Conservation (phyloP, 1,140 invertebrate species). For the Drosophila pruinosa region DNA sequence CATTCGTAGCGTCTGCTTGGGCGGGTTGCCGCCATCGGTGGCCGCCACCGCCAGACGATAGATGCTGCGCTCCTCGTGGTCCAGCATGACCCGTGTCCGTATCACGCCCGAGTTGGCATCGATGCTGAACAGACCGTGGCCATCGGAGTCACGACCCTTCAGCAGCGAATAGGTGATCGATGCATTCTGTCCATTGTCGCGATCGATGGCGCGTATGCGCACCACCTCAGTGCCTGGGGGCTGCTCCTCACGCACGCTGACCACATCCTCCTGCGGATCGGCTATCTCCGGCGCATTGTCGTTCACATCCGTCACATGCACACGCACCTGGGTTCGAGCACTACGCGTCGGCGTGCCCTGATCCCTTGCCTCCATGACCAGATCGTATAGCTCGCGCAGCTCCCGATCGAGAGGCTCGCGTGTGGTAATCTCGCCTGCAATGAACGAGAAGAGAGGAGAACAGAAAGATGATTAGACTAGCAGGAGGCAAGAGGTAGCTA, state of each 20-base stretch:
- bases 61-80: slow-evolving; percentile 94
- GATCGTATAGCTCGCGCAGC: slow-evolving; percentile 88
- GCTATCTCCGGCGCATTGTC: slow-evolving; percentile 95
- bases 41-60: slow-evolving; percentile 94
- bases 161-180: slow-evolving; percentile 93
- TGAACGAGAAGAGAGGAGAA: not conserved
- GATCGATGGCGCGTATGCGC: slow-evolving; percentile 92
- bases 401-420: slow-evolving; percentile 93
- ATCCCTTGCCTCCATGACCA: slow-evolving; percentile 93
- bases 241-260: slow-evolving; percentile 94
- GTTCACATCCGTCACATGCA: slow-evolving; percentile 93
- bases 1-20: slow-evolving; percentile 90
- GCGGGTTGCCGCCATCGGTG: slow-evolving; percentile 92
- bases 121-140: slow-evolving; percentile 92
- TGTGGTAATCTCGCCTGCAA: slow-evolving; percentile 93
- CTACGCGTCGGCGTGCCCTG: slow-evolving; percentile 90
- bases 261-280: slow-evolving; percentile 93
- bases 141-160: slow-evolving; percentile 92
- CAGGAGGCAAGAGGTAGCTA: not conserved
- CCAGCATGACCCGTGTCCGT: slow-evolving; percentile 92
- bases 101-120: slow-evolving; percentile 94
- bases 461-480: not conserved
- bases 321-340: slow-evolving; percentile 88
- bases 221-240: slow-evolving; percentile 93
- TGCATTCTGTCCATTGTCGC: slow-evolving; percentile 94